Conservation (phyloP, 2,113 vertebrate genomes). For the Rhagologus leucostigma region DNA sequence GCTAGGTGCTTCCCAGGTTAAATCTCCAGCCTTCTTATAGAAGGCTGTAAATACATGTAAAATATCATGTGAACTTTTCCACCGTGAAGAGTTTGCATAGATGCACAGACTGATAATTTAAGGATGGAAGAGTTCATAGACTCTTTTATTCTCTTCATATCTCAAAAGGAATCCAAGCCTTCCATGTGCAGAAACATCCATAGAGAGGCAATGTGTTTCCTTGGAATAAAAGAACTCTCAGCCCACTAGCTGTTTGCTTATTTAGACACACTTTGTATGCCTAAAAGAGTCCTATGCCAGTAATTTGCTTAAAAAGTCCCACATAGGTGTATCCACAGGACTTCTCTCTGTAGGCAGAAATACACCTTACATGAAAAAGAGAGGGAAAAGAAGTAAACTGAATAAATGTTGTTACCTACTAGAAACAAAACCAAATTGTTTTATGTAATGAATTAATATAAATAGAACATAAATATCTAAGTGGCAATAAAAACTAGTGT, state of each 20-base stretch:
- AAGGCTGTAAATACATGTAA: not conserved
- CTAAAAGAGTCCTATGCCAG: not conserved
- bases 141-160: not conserved
- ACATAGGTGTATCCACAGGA: not conserved
- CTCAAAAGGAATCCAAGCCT: not conserved
- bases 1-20: not conserved
- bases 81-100: not conserved
- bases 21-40: not conserved
- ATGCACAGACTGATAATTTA: not conserved
- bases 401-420: not conserved
- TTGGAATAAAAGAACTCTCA: not conserved
- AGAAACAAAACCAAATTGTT: not conserved
- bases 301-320: not conserved
- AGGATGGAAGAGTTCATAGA: not conserved
- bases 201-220: not conserved
- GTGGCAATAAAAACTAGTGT: not conserved
- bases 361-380: not conserved
- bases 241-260: not conserved
- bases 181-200: not conserved
- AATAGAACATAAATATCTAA: not conserved
- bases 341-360: not conserved
- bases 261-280: not conserved
- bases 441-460: not conserved
- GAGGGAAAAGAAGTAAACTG: not conserved
- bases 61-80: not conserved